These are phyloP conservation scores for Eugnorisma glareosa DNA, from an alignment of 2,888 invertebrate genomes.

Conservation along the genomic window DNA sequence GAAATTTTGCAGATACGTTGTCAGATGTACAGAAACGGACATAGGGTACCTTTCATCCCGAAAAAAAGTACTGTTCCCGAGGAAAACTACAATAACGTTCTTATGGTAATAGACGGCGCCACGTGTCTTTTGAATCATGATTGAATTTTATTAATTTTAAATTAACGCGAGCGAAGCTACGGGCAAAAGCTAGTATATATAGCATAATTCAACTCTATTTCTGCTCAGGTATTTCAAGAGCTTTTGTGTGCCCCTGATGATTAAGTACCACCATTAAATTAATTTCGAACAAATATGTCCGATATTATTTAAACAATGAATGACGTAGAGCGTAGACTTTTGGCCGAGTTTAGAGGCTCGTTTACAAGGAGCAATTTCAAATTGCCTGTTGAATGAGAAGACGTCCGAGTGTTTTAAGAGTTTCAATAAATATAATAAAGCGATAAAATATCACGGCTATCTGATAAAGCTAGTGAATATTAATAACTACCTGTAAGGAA, in stretches of 20 bases:
- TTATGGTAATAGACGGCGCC: too few relatives aligned
- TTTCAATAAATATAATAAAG: conserved; percentile 35
- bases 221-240: conserved; percentile 3
- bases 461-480: conserved; percentile 39
- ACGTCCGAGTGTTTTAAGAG: conserved; percentile 29
- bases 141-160: too few relatives aligned
- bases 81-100: too few relatives aligned
- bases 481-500: conserved; percentile 26
- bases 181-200: too few relatives aligned
- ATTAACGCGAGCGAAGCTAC: too few relatives aligned
- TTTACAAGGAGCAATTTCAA: conserved; percentile 26
- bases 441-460: conserved; percentile 35
- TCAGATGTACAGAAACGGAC: too few relatives aligned
- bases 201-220: background rate
- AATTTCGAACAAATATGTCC: conserved; percentile 1
- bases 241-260: conserved; percentile 8
- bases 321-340: conserved; percentile 10
- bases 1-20: too few relatives aligned
- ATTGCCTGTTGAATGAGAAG: conserved; percentile 38
- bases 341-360: conserved; percentile 15
- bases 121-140: too few relatives aligned
- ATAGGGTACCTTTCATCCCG: too few relatives aligned
- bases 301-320: conserved; percentile 31
- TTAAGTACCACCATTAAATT: conserved; percentile 12
- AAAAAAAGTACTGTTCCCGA: too few relatives aligned